phyloP scores from a whole-genome alignment of 2,888 invertebrate genomes.

The Sarcophaga carnaria region DNA sequence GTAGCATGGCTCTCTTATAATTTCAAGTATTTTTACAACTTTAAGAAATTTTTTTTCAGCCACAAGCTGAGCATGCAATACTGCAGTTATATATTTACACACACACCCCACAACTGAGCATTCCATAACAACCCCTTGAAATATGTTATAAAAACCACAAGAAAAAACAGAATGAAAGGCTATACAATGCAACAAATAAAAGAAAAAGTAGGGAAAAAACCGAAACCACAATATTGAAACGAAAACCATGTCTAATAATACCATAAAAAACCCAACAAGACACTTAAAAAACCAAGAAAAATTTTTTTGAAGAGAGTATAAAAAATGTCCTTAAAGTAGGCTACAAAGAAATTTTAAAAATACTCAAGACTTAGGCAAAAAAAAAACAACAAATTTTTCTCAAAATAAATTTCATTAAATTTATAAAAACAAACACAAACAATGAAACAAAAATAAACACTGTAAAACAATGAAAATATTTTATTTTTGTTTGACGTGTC shows the following conservation, averaged over 20 bases:
- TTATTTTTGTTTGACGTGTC: not conserved
- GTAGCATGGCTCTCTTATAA: slow-evolving; percentile 23
- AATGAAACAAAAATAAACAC: no score
- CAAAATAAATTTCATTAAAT: slow-evolving; percentile 13
- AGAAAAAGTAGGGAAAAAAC: not conserved
- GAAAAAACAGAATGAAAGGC: not conserved
- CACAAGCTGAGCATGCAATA: slow-evolving; percentile 27
- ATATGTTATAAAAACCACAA: slow-evolving; percentile 47
- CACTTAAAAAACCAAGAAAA: not conserved
- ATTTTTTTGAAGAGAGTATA: not conserved
- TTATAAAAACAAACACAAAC: not conserved
- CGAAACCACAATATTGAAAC: slow-evolving; percentile 36
- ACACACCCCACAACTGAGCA: not conserved
- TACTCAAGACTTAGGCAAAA: not conserved
- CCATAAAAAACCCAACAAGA: not conserved
- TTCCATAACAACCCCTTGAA: slow-evolving; percentile 56
- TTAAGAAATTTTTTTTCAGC: slow-evolving; percentile 42
- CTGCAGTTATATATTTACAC: slow-evolving; percentile 5
- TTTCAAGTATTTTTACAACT: slow-evolving; percentile 56
- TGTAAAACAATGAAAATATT: not conserved
- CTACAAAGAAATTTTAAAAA: slow-evolving; percentile 20
- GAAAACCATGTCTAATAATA: not conserved
- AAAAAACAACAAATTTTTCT: not conserved
- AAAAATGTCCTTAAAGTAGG: slow-evolving; percentile 36
- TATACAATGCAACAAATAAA: slow-evolving; percentile 50